Conservation (phyloP, 2,888 invertebrate species). For the Abrostola tripartita region DNA sequence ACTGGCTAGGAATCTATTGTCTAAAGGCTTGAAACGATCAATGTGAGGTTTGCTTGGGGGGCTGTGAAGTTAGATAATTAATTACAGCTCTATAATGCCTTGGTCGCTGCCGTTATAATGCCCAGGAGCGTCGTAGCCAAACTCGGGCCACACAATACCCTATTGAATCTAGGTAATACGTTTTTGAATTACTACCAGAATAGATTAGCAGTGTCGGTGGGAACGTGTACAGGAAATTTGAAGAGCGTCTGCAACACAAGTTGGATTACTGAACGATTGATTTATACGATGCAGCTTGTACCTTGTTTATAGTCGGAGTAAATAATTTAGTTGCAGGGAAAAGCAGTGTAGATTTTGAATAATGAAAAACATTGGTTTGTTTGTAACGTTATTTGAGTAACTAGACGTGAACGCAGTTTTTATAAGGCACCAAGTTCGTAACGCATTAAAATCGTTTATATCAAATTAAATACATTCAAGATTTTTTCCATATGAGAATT, state of each 20-base stretch:
- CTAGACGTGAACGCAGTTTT: no score
- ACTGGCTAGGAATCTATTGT: constrained; percentile 55
- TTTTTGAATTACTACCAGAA: constrained; percentile 71
- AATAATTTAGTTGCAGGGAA: neutral
- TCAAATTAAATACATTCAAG: no score
- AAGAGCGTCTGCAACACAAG: constrained; percentile 48
- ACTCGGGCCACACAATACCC: constrained; percentile 66
- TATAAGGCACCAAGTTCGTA: no score
- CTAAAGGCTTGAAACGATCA: constrained; percentile 68
- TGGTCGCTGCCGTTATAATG: constrained; percentile 68
- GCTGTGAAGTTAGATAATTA: constrained; percentile 79
- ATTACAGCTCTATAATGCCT: constrained; percentile 75
- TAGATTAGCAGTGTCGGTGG: constrained; percentile 53
- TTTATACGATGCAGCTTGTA: constrained; percentile 27
- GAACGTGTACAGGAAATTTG: constrained; percentile 51
- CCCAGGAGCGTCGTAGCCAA: constrained; percentile 74
- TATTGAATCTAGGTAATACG: constrained; percentile 74
- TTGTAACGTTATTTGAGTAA: no score
- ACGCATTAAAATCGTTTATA: no score
- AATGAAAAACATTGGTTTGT: neutral
- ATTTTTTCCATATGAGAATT: no score
- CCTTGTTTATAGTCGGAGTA: constrained; percentile 25
- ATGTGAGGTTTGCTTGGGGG: constrained; percentile 61
- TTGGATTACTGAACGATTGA: constrained; percentile 48
- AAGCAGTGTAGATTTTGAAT: neutral